Conservation (phyloP, 2,888 invertebrate genomes). For the Fragum whitleyi region DNA sequence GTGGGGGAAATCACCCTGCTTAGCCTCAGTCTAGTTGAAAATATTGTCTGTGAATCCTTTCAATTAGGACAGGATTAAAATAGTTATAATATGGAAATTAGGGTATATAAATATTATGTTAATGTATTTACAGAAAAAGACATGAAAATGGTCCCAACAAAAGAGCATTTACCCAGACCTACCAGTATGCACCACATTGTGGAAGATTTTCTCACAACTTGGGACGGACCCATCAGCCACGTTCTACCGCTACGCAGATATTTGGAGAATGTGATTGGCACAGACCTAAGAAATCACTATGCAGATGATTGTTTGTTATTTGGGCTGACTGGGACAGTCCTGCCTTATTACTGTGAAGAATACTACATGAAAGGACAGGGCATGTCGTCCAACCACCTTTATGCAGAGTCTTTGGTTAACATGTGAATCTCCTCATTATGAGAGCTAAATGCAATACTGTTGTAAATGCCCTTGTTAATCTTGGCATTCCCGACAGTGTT, state of each 20-base stretch:
- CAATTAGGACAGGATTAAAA: no score
- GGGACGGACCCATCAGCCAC: constrained; percentile 84
- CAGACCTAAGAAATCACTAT: constrained; percentile 81
- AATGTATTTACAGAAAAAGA: constrained; percentile 69
- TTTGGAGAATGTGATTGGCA: constrained; percentile 73
- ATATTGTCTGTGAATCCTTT: no score
- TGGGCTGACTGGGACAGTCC: constrained; percentile 75
- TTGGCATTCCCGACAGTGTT: no score
- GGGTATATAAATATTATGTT: no score
- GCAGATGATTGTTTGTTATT: constrained; percentile 82
- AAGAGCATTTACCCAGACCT: constrained; percentile 82
- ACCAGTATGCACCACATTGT: constrained; percentile 85
- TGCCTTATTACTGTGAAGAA: constrained; percentile 75
- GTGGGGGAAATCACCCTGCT: no score
- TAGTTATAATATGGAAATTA: no score
- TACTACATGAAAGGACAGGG: constrained; percentile 77
- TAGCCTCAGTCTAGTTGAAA: no score
- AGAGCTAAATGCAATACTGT: no score
- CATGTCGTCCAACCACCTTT: constrained; percentile 50
- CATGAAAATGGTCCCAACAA: constrained; percentile 66
- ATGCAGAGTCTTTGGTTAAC: background rate
- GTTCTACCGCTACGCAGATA: constrained; percentile 84
- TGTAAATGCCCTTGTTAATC: no score
- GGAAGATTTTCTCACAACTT: constrained; percentile 85
- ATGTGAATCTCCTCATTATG: constrained; percentile 14